Conservation (phyloP, 2,888 invertebrate species). For the Platycheirus albimanus region DNA sequence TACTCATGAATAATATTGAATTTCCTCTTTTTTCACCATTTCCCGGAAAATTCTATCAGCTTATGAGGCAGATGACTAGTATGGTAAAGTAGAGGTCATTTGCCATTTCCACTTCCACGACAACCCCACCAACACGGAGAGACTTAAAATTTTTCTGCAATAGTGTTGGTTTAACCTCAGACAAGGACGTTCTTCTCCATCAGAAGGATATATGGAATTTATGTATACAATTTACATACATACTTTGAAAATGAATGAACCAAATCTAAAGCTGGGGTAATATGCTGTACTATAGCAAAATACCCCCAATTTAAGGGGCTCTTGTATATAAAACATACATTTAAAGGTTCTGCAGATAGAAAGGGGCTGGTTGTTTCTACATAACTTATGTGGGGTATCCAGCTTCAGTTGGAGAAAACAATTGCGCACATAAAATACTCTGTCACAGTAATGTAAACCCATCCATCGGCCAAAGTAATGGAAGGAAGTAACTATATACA, state of each 20-base stretch:
- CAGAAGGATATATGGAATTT: background rate
- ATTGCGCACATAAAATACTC: conserved; percentile 50
- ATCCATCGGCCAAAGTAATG: conserved; percentile 59
- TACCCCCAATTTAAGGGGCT: conserved; percentile 42
- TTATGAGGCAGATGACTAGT: conserved; percentile 58
- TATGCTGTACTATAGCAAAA: too few relatives aligned
- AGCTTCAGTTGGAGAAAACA: conserved; percentile 19
- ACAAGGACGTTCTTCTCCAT: conserved; percentile 69
- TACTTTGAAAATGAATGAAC: conserved; percentile 64
- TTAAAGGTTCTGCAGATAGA: conserved; percentile 30
- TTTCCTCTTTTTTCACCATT: conserved; percentile 52
- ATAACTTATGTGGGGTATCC: conserved; percentile 35
- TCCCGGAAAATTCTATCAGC: conserved; percentile 65
- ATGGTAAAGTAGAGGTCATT: conserved; percentile 57
- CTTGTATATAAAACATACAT: conserved; percentile 26
- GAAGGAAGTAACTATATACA: conserved; percentile 37
- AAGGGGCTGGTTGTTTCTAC: conserved; percentile 30
- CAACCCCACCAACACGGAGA: background rate
- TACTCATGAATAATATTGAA: conserved; percentile 70
- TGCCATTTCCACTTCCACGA: conserved; percentile 28
- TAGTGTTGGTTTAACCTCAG: conserved; percentile 71
- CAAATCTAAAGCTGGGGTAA: conserved; percentile 48
- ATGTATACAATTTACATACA: conserved; percentile 3
- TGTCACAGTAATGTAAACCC: conserved; percentile 54
- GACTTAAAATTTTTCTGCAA: background rate